These are phyloP conservation scores for Parapsyche elsis DNA, from an alignment of 1,140 invertebrate species.

Conservation along the genomic window DNA sequence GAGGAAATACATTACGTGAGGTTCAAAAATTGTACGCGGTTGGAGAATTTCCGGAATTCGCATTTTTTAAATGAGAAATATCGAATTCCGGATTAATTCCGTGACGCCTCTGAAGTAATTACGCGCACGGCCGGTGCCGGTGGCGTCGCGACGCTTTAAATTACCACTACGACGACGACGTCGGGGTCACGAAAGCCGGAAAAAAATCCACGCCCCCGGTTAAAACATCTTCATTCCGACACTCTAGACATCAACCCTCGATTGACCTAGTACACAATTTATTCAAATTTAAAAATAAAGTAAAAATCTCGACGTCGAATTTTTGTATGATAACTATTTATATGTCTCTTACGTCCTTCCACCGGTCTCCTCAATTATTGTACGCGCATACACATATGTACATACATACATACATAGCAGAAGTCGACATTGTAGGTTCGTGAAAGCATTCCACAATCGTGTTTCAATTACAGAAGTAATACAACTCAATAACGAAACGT, in stretches of 20 bases:
- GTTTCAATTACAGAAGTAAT: no score
- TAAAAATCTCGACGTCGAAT: no score
- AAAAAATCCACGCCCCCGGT: background rate
- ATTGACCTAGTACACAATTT: background rate
- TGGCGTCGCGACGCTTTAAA: constrained; percentile 20
- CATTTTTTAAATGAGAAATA: background rate
- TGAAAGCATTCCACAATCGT: no score
- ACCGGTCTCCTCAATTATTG: no score
- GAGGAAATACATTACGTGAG: constrained; percentile 7
- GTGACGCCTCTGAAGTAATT: background rate
- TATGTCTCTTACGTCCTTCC: no score
- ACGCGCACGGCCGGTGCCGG: background rate
- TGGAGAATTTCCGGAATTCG: background rate
- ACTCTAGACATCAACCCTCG: constrained; percentile 8
- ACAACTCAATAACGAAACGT: no score
- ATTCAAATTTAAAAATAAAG: no score
- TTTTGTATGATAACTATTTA: no score
- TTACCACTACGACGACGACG: background rate
- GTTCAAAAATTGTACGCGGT: background rate
- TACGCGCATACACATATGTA: no score
- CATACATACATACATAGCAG: no score
- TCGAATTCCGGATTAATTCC: constrained; percentile 13
- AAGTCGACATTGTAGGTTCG: no score
- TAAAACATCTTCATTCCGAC: constrained; percentile 1
- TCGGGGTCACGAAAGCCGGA: background rate